Conservation (phyloP, 2,888 invertebrate genomes). For the Hyalella azteca region DNA sequence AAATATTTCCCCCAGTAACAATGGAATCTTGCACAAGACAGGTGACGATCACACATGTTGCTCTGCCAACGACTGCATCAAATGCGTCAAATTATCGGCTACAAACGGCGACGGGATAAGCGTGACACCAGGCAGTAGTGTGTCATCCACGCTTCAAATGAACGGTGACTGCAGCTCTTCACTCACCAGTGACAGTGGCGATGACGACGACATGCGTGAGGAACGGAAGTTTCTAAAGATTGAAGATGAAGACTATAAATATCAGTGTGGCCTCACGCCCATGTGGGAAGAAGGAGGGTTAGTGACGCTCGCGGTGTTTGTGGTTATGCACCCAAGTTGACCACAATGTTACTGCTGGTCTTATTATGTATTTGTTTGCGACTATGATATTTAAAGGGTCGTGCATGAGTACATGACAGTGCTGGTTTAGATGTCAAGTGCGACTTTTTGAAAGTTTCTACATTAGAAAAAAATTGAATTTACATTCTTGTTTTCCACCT, state of each 20-base stretch:
- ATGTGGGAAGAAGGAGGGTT: not conserved
- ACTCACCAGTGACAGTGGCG: not conserved
- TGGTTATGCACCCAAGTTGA: too few species aligned
- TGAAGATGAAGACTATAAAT: not conserved
- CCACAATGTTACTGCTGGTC: too few species aligned
- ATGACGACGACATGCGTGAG: not conserved
- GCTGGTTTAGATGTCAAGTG: too few species aligned
- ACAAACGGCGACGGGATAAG: too few species aligned
- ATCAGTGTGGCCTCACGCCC: not conserved
- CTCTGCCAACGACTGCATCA: not conserved
- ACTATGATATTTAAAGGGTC: too few species aligned
- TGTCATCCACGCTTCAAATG: not conserved
- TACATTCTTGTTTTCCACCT: too few species aligned
- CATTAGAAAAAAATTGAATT: too few species aligned
- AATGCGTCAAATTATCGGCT: too few species aligned
- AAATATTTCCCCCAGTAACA: not conserved
- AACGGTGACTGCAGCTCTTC: not conserved
- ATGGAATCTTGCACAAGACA: not conserved
- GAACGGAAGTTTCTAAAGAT: not conserved
- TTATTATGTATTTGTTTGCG: too few species aligned
- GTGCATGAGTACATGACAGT: too few species aligned
- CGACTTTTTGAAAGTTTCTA: too few species aligned
- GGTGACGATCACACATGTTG: not conserved
- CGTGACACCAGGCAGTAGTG: not conserved
- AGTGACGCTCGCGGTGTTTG: too few species aligned